A percentile compares a stretch with the other conserved stretches of the same genome.
Evolutionary conservation across 1,140 invertebrate genomes (phyloP).

Genomic region (Drosophila yakuba): DNA sequence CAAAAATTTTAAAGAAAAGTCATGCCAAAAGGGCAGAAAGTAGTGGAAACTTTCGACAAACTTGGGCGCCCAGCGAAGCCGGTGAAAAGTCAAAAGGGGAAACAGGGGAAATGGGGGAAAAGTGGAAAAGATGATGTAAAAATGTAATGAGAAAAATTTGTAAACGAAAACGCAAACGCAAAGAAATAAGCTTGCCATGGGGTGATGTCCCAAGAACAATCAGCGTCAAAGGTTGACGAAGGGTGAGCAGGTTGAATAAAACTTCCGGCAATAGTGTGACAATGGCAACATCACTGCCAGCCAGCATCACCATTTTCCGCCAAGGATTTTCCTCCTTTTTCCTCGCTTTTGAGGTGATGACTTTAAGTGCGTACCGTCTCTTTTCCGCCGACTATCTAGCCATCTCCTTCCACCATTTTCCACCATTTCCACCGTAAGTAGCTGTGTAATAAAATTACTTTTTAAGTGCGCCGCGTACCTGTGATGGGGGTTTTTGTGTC

Average conservation of each 20-base stretch:
- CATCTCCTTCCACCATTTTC: background rate
- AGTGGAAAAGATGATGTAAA: conserved; percentile 40
- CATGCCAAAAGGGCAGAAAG: conserved; percentile 13
- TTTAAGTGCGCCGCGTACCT: conserved; percentile 73
- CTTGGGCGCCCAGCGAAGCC: conserved; percentile 17
- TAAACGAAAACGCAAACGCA: conserved; percentile 28
- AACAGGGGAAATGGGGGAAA: conserved; percentile 10
- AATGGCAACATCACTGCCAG: conserved; percentile 18
- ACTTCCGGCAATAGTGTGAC: conserved; percentile 61
- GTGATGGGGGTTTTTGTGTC: background rate
- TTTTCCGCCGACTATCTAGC: background rate
- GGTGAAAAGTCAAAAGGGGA: conserved; percentile 50
- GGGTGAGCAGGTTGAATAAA: conserved; percentile 34
- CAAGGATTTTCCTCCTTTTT: conserved; percentile 51
- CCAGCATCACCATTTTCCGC: conserved; percentile 9
- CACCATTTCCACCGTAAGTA: conserved; percentile 49
- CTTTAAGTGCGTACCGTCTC: conserved; percentile 21
- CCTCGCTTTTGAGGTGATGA: conserved; percentile 42
- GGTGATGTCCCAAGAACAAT: conserved; percentile 51
- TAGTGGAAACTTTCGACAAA: conserved; percentile 36
- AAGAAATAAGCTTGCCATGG: conserved; percentile 41
- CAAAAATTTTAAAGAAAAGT: conserved; percentile 7
- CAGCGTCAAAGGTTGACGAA: conserved; percentile 21
- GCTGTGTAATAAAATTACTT: conserved; percentile 81
- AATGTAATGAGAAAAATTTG: conserved; percentile 78